Evolutionary conservation across 2,113 vertebrate genomes (phyloP).

Genomic region (Myotis davidii): DNA sequence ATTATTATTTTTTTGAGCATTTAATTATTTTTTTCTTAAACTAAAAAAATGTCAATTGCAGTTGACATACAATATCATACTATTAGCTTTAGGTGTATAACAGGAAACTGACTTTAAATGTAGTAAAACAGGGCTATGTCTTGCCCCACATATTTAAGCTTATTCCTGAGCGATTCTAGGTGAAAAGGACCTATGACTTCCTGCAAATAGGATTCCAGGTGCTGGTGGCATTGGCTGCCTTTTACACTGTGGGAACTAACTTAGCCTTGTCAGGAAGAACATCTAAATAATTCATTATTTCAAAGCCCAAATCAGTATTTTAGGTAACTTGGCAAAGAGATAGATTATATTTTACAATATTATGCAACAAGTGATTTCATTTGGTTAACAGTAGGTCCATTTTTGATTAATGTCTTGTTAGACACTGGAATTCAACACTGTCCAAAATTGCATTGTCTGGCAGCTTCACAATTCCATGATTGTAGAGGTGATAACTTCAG

Average conservation of each 20-base stretch:
- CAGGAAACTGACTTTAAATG: background rate
- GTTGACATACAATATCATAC: background rate
- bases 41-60: background rate
- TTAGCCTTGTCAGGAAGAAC: background rate
- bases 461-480: background rate
- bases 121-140: background rate
- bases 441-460: background rate
- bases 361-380: background rate
- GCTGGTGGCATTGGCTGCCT: background rate
- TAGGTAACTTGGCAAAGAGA: background rate
- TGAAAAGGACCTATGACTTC: background rate
- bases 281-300: slow-evolving; percentile 4
- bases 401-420: background rate
- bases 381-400: background rate
- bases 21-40: background rate
- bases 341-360: background rate
- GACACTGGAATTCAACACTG: background rate
- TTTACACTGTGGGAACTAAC: background rate
- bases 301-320: background rate
- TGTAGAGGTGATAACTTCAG: background rate
- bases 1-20: background rate
- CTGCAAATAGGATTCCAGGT: background rate
- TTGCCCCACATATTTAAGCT: background rate
- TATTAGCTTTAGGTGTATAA: background rate
- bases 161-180: background rate